Conservation (phyloP, 2,888 invertebrate species). For the Pyralis farinalis region DNA sequence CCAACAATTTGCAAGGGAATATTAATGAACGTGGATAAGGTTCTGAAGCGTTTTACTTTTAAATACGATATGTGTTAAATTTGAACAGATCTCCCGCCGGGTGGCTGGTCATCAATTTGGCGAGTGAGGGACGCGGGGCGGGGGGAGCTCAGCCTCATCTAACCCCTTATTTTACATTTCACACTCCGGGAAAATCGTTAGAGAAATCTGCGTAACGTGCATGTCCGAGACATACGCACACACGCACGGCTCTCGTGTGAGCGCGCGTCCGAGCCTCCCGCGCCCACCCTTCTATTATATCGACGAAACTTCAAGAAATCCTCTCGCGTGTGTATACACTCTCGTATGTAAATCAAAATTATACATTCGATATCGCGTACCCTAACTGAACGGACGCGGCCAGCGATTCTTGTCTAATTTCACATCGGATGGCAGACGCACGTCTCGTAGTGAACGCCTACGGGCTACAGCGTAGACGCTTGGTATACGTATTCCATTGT, state of each 20-base stretch:
- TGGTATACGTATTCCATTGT: too few species aligned
- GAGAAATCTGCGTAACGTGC: conserved; percentile 80
- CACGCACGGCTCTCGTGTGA: conserved; percentile 29
- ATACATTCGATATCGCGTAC: conserved; percentile 42
- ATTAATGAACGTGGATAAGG: conserved; percentile 67
- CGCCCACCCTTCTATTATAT: conserved; percentile 57
- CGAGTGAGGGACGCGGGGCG: conserved; percentile 42
- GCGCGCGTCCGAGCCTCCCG: conserved; percentile 52
- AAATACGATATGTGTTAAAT: conserved; percentile 77
- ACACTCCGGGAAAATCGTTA: conserved; percentile 81
- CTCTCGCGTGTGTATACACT: conserved; percentile 60
- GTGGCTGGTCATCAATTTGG: conserved; percentile 78
- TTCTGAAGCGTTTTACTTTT: conserved; percentile 68
- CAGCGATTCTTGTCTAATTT: too few species aligned
- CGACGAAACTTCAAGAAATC: conserved; percentile 79
- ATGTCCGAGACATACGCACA: conserved; percentile 75
- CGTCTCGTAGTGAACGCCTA: too few species aligned
- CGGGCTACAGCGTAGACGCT: too few species aligned
- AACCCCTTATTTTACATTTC: conserved; percentile 82
- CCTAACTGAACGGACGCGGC: too few species aligned
- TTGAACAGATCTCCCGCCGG: conserved; percentile 73
- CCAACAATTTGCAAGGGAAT: conserved; percentile 55
- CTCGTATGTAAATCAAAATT: conserved; percentile 64
- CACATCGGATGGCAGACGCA: too few species aligned
- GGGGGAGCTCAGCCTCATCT: conserved; percentile 64